Evolutionary conservation across 1,140 invertebrate genomes (phyloP), one percentile per base, ranked within the genome.

Genomic region (Bombus breviceps): DNA sequence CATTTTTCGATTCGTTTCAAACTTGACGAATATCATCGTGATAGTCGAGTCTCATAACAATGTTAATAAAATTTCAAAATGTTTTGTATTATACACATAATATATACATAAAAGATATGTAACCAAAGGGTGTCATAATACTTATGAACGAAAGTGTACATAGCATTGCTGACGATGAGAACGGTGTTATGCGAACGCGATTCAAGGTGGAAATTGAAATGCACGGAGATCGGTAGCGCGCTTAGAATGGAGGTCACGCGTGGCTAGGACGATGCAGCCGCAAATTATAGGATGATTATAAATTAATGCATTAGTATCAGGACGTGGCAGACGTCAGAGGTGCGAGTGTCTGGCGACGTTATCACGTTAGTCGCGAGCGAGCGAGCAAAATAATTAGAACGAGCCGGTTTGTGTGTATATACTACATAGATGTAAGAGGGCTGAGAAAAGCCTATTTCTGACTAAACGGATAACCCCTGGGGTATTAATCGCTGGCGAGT

Each of bases 331-430:
- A 89, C 88, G 81, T 89, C 81, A 83, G 37, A 78, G 84, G 41
- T 59, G 81, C 78, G 83, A 85, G 89, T 89, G 88, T 90, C 80
- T 85, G 86, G 77, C 87, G 76, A 57, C 89, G 90, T 93, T 93
- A 94, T 93, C 93, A 85, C 80, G 88, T 93, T 93, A 93, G 89
- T 89, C 84, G 87, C 90, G 87, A 92, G 86, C 89, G 91, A 93
- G 82, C 86, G 89, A 90, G 90, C 92, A 92, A 94, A 93, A 94
- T 94, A 93, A 94, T 94, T 94, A 93, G 92, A 91, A 43, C 84
- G 86, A 88, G 79, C 86, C 53, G 32, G 39, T 22, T 37, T 22
- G 47, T 43, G 18, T n/a, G 15, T 32, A 34, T 47, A 32, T 25
- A 37, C 13, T 37, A 76, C n/a, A 28, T 78, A 78, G 75, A 80